Evolutionary conservation across 2,797 vertebrate species (phyloP).

Genomic region (Momotus momota): DNA sequence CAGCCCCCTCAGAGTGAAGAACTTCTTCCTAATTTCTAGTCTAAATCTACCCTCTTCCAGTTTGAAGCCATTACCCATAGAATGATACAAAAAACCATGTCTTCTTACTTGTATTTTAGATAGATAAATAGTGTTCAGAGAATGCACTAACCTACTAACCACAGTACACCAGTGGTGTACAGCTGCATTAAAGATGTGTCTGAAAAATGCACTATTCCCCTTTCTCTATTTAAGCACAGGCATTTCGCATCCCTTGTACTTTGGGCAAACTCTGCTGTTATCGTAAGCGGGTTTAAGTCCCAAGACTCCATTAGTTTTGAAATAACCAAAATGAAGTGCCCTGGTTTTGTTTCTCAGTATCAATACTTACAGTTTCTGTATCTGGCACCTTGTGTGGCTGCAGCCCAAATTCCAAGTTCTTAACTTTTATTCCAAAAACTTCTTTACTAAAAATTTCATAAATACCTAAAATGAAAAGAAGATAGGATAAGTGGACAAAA

Average conservation of each 20-base stretch:
- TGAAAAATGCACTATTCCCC: neutral
- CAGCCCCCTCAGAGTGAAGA: too few species aligned
- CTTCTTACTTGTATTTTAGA: neutral
- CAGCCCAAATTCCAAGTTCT: conserved; percentile 94
- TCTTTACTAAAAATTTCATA: conserved; percentile 99
- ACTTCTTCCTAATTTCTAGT: too few species aligned
- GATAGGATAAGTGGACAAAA: neutral
- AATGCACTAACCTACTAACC: neutral
- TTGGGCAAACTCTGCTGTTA: neutral
- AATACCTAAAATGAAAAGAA: conserved; percentile 86
- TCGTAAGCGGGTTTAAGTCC: neutral
- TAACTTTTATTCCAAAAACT: conserved; percentile 95
- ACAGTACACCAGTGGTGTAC: too few species aligned
- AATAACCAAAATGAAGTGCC: neutral
- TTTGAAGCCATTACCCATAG: too few species aligned
- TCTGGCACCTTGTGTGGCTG: conserved; percentile 97
- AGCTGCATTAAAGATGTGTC: neutral
- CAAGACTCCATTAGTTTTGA: neutral
- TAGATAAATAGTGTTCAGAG: neutral
- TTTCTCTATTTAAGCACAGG: neutral
- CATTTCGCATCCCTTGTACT: neutral
- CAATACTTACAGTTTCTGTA: conserved; percentile 91
- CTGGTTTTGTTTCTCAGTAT: neutral
- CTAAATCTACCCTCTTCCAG: too few species aligned
- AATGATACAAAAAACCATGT: neutral